Evolutionary conservation across 2,113 vertebrate species (phyloP).

Genomic region (Eulemur macaco): DNA sequence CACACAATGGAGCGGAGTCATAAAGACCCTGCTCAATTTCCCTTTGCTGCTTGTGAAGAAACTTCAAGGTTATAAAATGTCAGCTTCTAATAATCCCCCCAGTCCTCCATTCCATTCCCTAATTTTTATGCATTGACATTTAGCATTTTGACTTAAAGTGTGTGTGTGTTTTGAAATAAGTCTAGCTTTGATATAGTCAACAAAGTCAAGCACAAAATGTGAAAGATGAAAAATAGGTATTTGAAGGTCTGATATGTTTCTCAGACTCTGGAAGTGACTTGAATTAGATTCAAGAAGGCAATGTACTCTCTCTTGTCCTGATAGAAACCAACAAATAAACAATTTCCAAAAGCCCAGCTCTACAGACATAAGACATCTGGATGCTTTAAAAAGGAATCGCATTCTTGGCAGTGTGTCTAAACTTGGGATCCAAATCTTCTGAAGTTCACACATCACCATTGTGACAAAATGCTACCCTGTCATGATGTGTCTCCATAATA

Average conservation of each 20-base stretch:
- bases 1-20: fast-evolving
- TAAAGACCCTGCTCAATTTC: neutral
- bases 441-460: conserved; percentile 62
- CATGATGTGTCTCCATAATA: conserved; percentile 14
- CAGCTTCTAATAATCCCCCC: neutral
- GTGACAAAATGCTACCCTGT: conserved; percentile 47
- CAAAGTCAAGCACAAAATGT: neutral
- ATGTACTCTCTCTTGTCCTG: conserved; percentile 73
- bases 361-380: conserved; percentile 78
- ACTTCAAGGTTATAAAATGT: neutral
- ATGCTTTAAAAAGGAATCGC: conserved; percentile 68
- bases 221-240: conserved; percentile 57
- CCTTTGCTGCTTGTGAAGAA: neutral
- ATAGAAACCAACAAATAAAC: conserved; percentile 79
- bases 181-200: neutral
- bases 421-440: conserved; percentile 41
- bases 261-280: conserved; percentile 60
- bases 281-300: conserved; percentile 74
- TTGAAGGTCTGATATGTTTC: conserved; percentile 54
- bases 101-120: neutral
- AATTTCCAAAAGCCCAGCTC: conserved; percentile 63
- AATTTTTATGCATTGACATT: neutral
- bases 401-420: conserved; percentile 70
- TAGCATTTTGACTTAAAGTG: neutral
- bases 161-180: neutral